Evolutionary conservation across 2,888 invertebrate species (phyloP).

Genomic region (Drosophila quinaria): DNA sequence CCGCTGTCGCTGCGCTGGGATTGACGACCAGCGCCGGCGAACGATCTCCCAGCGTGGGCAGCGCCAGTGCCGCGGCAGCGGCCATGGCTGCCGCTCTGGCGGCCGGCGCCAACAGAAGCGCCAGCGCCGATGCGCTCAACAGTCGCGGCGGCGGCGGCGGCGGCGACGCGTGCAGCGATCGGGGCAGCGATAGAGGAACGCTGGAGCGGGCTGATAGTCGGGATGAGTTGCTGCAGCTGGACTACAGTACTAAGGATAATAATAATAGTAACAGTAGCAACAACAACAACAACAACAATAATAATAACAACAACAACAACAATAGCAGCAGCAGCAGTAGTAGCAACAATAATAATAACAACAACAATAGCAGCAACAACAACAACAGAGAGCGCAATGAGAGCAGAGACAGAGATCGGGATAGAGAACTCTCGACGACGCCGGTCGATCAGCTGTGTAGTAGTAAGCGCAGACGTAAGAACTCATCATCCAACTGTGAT

Average conservation of each 20-base stretch:
- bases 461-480: slow-evolving; percentile 87
- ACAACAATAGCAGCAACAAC: slow-evolving; percentile 46
- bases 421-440: slow-evolving; percentile 87
- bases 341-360: slow-evolving; percentile 52
- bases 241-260: slow-evolving; percentile 85
- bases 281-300: slow-evolving; percentile 57
- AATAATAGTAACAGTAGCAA: slow-evolving; percentile 68
- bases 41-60: slow-evolving; percentile 85
- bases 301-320: slow-evolving; percentile 55
- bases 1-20: slow-evolving; percentile 82
- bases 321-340: slow-evolving; percentile 50
- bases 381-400: slow-evolving; percentile 64
- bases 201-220: slow-evolving; percentile 85
- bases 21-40: slow-evolving; percentile 78
- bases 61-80: slow-evolving; percentile 82
- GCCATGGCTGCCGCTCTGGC: slow-evolving; percentile 81
- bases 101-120: slow-evolving; percentile 79
- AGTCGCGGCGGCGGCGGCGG: slow-evolving; percentile 50
- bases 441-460: slow-evolving; percentile 85
- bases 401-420: slow-evolving; percentile 87
- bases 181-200: slow-evolving; percentile 79
- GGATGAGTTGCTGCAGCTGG: slow-evolving; percentile 85
- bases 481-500: slow-evolving; percentile 89
- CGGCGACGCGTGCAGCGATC: slow-evolving; percentile 72
- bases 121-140: slow-evolving; percentile 76